Percentiles rank a stretch among this genome's conserved stretches.
phyloP scores from a whole-genome alignment of 2,113 vertebrate genomes.

The Cyprinus carpio region DNA sequence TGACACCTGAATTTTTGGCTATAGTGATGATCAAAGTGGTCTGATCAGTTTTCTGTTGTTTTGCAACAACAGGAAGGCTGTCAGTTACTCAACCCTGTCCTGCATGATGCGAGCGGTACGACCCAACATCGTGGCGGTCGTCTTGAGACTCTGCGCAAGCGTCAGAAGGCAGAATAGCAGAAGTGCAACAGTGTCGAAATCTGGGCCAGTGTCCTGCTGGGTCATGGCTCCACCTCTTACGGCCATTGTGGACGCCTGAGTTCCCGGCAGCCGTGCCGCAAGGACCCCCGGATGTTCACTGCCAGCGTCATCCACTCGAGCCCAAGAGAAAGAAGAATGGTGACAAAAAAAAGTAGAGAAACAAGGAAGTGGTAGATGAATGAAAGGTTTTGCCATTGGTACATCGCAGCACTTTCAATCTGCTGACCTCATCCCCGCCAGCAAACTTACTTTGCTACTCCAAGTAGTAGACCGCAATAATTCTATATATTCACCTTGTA shows the following conservation, averaged over 20 bases:
- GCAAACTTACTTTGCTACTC: not conserved
- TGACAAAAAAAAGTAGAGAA: not conserved
- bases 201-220: slow-evolving; percentile 51
- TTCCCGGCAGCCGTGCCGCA: slow-evolving; percentile 55
- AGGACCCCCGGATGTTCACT: slow-evolving; percentile 50
- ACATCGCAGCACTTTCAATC: slow-evolving; percentile 5
- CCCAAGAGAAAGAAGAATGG: not conserved
- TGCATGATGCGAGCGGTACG: slow-evolving; percentile 50
- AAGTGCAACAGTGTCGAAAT: slow-evolving; percentile 62
- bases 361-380: slow-evolving; percentile 31
- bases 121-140: slow-evolving; percentile 32
- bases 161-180: slow-evolving; percentile 48
- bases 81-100: slow-evolving; percentile 55
- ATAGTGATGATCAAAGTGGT: not conserved
- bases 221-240: slow-evolving; percentile 57
- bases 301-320: not conserved
- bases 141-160: slow-evolving; percentile 18
- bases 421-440: not conserved
- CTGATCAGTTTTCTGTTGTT: slow-evolving; percentile 32
- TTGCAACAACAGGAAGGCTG: slow-evolving; percentile 58
- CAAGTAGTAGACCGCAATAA: not conserved
- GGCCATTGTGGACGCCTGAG: slow-evolving; percentile 47
- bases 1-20: not conserved
- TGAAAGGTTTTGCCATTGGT: slow-evolving; percentile 11
- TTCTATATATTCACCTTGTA: not conserved